Evolutionary conservation across 2,888 invertebrate species (phyloP), one percentile per base, ranked within the genome.

Genomic region (Erynnis tages): DNA sequence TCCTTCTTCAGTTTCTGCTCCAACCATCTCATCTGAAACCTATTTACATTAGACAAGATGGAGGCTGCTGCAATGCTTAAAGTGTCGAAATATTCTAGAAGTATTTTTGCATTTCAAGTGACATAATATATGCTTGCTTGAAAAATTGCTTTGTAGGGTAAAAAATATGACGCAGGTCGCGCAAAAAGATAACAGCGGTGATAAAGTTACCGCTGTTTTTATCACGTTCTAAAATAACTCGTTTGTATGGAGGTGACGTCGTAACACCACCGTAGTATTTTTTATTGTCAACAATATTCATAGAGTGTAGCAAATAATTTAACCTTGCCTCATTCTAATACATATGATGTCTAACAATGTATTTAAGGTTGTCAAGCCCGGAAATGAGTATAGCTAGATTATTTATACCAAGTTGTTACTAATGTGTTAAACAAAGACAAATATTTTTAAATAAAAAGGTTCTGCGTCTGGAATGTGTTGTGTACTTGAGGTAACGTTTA

Each of bases 291-390:
- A 19, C 5, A 17, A 17, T 5, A 10, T 32, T 32, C 8, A n/a
- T 8, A 32, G 14, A 17, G 16, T 34, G 14, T 8, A 34, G n/a
- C 16, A 34, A 34, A 34, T 34, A 16, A 16, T 16, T 25, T 40
- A 27, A 40, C 25, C 40, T 40, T 40, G 21, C 32, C 38, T 32
- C 19, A 16, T 45, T 45, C 5, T 27, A 35, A 38, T 13, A 38
- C 37, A 19, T 2, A 11, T 16, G 13, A 16, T 27, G 46, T 37
- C 19, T 46, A 11, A 8, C 11, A 37, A 45, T 45, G 37, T 46
- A 29, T 37, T 27, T 46, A 17, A 45, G 25, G 27, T 29, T 37
- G 8, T 37, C 35, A 17, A 8, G 43, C 4, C 19, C 46, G 46
- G 46, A 46, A 46, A 27, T 14, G 10, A 27, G 25, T 37, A 37